A percentile compares a stretch with the other conserved stretches of the same genome.
Conservation (phyloP, 2,797 vertebrate species). For the Centropyge bicolor region DNA sequence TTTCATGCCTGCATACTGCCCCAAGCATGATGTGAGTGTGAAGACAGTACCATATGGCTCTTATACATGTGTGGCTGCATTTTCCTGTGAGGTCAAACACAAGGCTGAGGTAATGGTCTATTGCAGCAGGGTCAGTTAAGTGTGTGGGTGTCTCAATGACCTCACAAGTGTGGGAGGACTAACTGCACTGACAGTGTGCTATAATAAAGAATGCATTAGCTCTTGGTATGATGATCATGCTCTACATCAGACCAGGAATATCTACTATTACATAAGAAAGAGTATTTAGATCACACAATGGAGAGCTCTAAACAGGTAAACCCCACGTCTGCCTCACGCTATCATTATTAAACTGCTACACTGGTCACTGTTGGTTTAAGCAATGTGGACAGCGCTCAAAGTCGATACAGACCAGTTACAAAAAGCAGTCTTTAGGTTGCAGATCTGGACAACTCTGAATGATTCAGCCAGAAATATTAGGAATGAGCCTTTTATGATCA, state of each 20-base stretch:
- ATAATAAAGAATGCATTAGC: slow-evolving; percentile 14
- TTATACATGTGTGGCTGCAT: slow-evolving; percentile 14
- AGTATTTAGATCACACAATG: background rate
- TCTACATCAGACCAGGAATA: slow-evolving; percentile 1
- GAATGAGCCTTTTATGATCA: background rate
- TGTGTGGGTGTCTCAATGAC: slow-evolving; percentile 49
- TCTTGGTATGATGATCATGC: slow-evolving; percentile 11
- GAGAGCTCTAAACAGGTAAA: background rate
- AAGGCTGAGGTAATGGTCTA: slow-evolving; percentile 17
- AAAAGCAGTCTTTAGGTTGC: background rate
- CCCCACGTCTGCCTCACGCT: background rate
- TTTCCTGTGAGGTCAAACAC: slow-evolving; percentile 37
- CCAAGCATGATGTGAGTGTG: background rate
- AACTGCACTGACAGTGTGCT: slow-evolving; percentile 21
- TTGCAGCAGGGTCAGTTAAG: slow-evolving; percentile 37
- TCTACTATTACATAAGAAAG: slow-evolving; percentile 12
- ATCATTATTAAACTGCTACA: background rate
- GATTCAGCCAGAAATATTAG: slow-evolving; percentile 12
- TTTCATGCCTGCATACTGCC: slow-evolving; percentile 31
- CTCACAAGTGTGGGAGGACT: slow-evolving; percentile 59
- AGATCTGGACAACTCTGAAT: background rate
- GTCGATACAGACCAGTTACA: background rate
- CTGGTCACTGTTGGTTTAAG: background rate
- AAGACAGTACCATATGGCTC: slow-evolving; percentile 14
- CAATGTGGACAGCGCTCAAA: background rate